These are phyloP conservation scores for Talpa occidentalis DNA, from an alignment of 2,113 vertebrate species.

Conservation along the genomic window DNA sequence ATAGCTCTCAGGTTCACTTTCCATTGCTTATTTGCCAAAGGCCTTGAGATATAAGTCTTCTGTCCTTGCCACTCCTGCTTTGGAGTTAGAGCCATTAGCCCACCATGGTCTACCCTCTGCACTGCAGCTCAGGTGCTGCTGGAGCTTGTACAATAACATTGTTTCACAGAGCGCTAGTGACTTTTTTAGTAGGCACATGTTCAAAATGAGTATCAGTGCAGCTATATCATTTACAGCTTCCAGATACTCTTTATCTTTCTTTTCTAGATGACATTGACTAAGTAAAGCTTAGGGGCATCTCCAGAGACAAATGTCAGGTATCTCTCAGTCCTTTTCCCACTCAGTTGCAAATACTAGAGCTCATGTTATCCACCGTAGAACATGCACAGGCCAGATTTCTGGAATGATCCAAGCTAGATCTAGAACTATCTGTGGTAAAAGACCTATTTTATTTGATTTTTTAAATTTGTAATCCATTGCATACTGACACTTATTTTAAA, in stretches of 20 bases:
- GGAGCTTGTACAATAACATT: constrained; percentile 73
- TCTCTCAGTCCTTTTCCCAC: neutral
- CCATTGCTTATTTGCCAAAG: constrained; percentile 66
- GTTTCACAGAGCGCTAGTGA: constrained; percentile 64
- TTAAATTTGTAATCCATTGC: neutral
- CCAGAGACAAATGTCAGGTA: neutral
- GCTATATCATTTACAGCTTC: constrained; percentile 74
- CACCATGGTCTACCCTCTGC: constrained; percentile 73
- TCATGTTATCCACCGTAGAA: neutral
- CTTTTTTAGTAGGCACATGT: constrained; percentile 55
- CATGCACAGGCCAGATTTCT: neutral
- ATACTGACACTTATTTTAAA: neutral
- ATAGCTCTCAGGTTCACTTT: constrained; percentile 61
- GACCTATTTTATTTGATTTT: neutral
- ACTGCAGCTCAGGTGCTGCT: constrained; percentile 74
- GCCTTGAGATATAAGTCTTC: constrained; percentile 25
- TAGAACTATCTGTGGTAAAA: neutral
- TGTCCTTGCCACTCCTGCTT: constrained; percentile 62
- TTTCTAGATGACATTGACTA: constrained; percentile 51
- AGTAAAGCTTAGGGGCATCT: constrained; percentile 15
- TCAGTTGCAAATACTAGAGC: neutral
- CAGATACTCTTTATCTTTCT: constrained; percentile 27
- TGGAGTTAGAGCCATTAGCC: constrained; percentile 76
- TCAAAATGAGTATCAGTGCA: constrained; percentile 67
- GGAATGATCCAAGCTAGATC: neutral